These are phyloP conservation scores for Ptilonorhynchus violaceus DNA, from an alignment of 2,113 vertebrate genomes.

Conservation along the genomic window DNA sequence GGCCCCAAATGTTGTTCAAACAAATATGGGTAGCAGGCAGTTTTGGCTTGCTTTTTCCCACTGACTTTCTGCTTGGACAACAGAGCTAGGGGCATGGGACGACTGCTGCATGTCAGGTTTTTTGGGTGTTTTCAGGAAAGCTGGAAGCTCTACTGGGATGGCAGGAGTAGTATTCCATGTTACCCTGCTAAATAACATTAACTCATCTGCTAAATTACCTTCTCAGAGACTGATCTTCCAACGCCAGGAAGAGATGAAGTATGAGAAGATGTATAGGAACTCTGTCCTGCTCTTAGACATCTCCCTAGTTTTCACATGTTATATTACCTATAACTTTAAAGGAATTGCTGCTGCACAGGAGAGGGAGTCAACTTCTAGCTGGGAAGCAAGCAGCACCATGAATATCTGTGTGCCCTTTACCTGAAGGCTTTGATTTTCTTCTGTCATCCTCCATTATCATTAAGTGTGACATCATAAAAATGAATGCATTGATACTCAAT, in stretches of 20 bases:
- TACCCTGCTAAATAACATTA: background rate
- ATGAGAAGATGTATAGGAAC: background rate
- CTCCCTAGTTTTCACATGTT: background rate
- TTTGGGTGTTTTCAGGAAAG: background rate
- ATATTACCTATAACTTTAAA: background rate
- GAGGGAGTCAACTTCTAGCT: background rate
- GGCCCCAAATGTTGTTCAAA: background rate
- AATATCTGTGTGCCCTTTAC: background rate
- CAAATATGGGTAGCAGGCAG: background rate
- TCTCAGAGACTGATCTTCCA: background rate
- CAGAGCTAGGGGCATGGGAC: background rate
- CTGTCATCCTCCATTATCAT: background rate
- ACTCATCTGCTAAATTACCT: background rate
- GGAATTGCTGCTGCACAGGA: background rate
- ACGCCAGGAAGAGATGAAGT: background rate
- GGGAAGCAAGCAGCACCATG: background rate
- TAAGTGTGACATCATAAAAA: background rate
- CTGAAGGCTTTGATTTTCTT: background rate
- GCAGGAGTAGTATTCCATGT: background rate
- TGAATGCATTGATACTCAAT: fast-evolving
- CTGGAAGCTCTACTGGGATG: background rate
- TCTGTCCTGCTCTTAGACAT: background rate
- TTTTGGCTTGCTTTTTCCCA: background rate
- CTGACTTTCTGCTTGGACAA: background rate
- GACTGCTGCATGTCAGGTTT: background rate